Percentiles rank a stretch among this genome's conserved stretches.
phyloP scores from a whole-genome alignment of 2,113 vertebrate genomes.

The Megatriorchis doriae region DNA sequence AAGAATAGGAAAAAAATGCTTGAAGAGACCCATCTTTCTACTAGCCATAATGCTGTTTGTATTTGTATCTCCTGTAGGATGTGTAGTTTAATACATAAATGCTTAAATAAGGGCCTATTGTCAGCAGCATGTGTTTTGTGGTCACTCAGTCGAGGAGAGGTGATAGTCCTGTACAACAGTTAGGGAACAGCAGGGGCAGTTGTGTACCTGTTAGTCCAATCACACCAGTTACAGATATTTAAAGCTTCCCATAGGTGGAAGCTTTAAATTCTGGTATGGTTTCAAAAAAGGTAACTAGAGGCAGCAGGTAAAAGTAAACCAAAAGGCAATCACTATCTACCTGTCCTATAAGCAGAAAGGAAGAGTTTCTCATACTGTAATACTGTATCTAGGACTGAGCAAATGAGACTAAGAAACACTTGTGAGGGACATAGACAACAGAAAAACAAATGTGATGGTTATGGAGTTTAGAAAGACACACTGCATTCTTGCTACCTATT shows the following conservation, averaged over 20 bases:
- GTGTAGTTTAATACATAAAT: not conserved
- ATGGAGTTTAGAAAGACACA: not conserved
- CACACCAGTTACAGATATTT: not conserved
- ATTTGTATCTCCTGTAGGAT: not conserved
- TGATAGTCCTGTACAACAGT: not conserved
- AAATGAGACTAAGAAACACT: not conserved
- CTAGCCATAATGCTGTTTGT: not conserved
- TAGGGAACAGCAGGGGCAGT: not conserved
- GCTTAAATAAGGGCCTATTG: not conserved
- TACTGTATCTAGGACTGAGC: not conserved
- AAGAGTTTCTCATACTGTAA: not conserved
- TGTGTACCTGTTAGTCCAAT: fast-evolving
- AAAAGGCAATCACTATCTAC: not conserved
- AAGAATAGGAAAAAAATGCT: not conserved
- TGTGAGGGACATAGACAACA: not conserved
- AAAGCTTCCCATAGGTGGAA: not conserved
- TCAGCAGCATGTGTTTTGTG: not conserved
- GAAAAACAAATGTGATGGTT: not conserved
- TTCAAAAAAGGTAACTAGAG: not conserved
- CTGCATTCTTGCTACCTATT: not conserved
- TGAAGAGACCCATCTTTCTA: not conserved
- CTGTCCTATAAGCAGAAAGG: not conserved
- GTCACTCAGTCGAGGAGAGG: not conserved
- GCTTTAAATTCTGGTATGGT: not conserved
- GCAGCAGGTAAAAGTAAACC: not conserved